A percentile compares a stretch with the other conserved stretches of the same genome.
Evolutionary conservation across 2,113 vertebrate genomes (phyloP).

Genomic region (Albula glossodonta): DNA sequence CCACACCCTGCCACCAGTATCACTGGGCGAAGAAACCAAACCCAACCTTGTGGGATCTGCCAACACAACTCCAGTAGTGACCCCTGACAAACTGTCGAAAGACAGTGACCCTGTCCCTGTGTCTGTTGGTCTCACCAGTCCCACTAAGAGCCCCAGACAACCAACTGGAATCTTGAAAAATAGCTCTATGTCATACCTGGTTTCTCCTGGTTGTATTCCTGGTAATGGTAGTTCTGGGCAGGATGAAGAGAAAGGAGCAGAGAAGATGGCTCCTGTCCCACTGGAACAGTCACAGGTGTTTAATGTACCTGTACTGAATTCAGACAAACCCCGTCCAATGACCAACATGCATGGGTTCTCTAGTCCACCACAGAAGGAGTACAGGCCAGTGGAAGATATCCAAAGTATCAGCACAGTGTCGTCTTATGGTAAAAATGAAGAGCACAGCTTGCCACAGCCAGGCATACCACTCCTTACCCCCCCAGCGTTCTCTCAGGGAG

Average conservation of each 20-base stretch:
- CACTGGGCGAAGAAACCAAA: slow-evolving; percentile 47
- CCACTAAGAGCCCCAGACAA: slow-evolving; percentile 76
- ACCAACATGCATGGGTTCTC: slow-evolving; percentile 57
- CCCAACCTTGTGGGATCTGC: slow-evolving; percentile 44
- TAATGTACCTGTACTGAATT: slow-evolving; percentile 17
- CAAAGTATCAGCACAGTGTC: slow-evolving; percentile 50
- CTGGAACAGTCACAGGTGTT: slow-evolving; percentile 43
- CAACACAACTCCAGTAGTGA: slow-evolving; percentile 10
- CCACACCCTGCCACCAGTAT: slow-evolving; percentile 61
- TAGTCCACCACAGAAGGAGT: slow-evolving; percentile 60
- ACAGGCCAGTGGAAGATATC: slow-evolving; percentile 47
- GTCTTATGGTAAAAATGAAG: slow-evolving; percentile 58
- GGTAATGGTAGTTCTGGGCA: neutral
- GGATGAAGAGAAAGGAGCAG: slow-evolving; percentile 63
- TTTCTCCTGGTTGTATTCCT: neutral
- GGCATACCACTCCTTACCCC: slow-evolving; percentile 49
- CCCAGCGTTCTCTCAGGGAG: slow-evolving; percentile 61
- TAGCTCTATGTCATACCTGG: slow-evolving; percentile 54
- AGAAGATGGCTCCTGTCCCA: slow-evolving; percentile 44
- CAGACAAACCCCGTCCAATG: slow-evolving; percentile 36
- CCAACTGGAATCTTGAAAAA: slow-evolving; percentile 80
- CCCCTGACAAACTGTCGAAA: slow-evolving; percentile 38
- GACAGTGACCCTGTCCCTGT: slow-evolving; percentile 63
- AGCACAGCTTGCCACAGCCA: slow-evolving; percentile 55
- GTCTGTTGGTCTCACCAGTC: slow-evolving; percentile 60